phyloP scores from a whole-genome alignment of 64 coral and sea anemone species.

The Montipora capricornis region DNA sequence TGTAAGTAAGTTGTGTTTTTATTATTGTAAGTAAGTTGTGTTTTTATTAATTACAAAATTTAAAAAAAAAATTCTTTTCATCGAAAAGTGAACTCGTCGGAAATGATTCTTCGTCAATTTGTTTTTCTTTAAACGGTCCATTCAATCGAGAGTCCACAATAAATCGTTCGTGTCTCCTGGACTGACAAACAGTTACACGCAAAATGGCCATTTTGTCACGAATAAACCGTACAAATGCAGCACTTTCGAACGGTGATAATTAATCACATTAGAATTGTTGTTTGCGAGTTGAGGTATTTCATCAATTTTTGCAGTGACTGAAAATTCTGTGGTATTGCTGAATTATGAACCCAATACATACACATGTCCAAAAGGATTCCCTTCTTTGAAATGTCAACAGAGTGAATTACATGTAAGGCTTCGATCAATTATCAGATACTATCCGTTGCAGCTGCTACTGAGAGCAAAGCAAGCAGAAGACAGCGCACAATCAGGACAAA shows the following conservation, averaged over 20 bases:
- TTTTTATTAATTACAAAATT: too few species aligned
- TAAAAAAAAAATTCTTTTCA: neutral
- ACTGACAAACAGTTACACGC: neutral
- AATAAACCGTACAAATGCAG: neutral
- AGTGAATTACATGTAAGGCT: constrained; percentile 32
- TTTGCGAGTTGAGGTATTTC: neutral
- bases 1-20: too few species aligned
- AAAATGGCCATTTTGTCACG: neutral
- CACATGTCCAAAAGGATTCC: neutral
- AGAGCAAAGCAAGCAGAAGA: neutral
- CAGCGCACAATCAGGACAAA: neutral
- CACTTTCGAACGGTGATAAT: neutral
- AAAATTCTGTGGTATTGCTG: neutral
- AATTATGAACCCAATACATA: neutral
- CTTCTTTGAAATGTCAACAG: constrained; percentile 29
- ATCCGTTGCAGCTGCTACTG: constrained; percentile 44
- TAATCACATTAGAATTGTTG: neutral
- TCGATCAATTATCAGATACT: constrained; percentile 48
- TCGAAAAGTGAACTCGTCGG: neutral
- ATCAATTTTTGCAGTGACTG: neutral
- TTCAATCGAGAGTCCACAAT: neutral
- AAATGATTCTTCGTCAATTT: constrained; percentile 3
- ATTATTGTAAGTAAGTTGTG: too few species aligned
- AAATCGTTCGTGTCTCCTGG: neutral
- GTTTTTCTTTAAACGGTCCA: neutral